A percentile compares a stretch with the other conserved stretches of the same genome.
These are phyloP conservation scores for Hedya salicella DNA, from an alignment of 2,888 invertebrate species.

Conservation along the genomic window DNA sequence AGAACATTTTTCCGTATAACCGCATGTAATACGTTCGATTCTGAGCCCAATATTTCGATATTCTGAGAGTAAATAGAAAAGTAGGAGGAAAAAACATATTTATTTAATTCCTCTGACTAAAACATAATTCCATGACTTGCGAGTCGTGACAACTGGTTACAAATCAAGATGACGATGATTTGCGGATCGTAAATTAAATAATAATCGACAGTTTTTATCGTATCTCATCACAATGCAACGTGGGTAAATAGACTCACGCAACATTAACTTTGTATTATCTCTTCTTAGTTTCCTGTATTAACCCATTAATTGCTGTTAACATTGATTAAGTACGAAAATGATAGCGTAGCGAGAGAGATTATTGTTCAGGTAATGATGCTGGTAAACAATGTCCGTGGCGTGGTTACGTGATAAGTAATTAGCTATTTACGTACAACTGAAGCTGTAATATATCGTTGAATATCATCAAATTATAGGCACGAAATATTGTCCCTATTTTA, in stretches of 20 bases:
- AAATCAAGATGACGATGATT: background rate
- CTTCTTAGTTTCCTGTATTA: slow-evolving; percentile 6
- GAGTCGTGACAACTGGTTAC: no score
- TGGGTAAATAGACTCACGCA: slow-evolving; percentile 23
- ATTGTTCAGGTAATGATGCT: slow-evolving; percentile 22
- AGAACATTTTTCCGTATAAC: no score
- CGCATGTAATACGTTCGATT: no score
- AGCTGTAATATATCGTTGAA: no score
- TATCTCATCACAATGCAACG: slow-evolving; percentile 31
- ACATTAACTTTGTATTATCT: slow-evolving; percentile 9
- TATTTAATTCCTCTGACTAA: no score
- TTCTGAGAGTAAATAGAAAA: no score
- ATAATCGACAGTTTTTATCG: slow-evolving; percentile 30
- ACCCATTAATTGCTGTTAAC: slow-evolving; percentile 12
- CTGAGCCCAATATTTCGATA: no score
- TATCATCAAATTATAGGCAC: no score
- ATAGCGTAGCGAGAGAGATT: slow-evolving; percentile 10
- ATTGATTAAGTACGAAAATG: slow-evolving; percentile 22
- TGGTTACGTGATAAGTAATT: slow-evolving; percentile 15
- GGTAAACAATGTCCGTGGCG: slow-evolving; percentile 17
- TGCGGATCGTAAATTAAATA: slow-evolving; percentile 12
- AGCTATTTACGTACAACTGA: slow-evolving; percentile 13
- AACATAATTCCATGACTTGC: no score
- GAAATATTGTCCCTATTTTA: no score
- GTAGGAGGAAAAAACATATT: no score